These are phyloP conservation scores for Leptura quadrifasciata DNA, from an alignment of 2,888 invertebrate genomes.

Conservation along the genomic window DNA sequence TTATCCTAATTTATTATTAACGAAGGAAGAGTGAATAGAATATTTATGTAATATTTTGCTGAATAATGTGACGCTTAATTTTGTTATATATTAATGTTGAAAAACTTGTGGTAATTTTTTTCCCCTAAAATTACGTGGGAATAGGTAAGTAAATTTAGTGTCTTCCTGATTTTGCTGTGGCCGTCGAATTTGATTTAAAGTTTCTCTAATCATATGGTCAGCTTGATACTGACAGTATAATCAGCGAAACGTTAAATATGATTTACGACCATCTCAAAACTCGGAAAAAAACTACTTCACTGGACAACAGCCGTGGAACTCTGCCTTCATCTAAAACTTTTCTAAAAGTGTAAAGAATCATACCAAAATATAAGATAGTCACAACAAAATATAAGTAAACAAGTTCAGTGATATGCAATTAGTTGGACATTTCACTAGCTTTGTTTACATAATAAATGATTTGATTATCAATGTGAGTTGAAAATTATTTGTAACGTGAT, in stretches of 20 bases:
- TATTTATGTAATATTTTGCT: background rate
- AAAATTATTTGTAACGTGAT: background rate
- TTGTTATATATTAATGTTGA: conserved; percentile 25
- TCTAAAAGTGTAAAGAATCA: background rate
- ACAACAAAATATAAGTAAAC: background rate
- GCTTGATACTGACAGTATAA: too few species aligned
- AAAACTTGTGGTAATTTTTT: background rate
- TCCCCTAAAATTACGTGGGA: background rate
- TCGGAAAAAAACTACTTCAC: too few species aligned
- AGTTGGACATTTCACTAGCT: background rate
- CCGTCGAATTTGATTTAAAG: too few species aligned
- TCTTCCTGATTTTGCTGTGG: too few species aligned
- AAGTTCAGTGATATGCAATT: background rate
- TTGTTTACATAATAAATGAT: background rate
- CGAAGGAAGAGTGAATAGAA: conserved; percentile 68
- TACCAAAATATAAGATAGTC: background rate
- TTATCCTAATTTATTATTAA: conserved; percentile 92
- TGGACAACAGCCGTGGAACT: too few species aligned
- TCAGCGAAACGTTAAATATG: too few species aligned
- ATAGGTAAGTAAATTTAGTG: background rate
- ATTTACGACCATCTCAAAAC: too few species aligned
- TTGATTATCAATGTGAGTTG: background rate
- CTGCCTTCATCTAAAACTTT: too few species aligned
- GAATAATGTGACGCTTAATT: conserved; percentile 12
- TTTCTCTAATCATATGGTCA: too few species aligned